These are phyloP conservation scores for Nezara viridula DNA, from an alignment of 2,888 invertebrate genomes.

Conservation along the genomic window DNA sequence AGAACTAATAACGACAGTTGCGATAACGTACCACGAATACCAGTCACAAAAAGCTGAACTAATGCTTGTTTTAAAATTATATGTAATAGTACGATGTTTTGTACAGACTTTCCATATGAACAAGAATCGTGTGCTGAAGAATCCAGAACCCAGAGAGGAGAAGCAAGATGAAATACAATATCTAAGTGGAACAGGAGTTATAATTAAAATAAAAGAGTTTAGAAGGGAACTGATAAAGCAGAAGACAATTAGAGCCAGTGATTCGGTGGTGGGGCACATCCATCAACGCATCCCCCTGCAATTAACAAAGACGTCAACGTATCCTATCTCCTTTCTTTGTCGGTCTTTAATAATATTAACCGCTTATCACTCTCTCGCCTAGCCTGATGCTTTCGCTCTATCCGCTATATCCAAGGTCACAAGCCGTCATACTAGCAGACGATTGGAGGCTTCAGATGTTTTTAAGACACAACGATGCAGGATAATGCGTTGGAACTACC, in stretches of 20 bases:
- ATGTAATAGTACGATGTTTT: no score
- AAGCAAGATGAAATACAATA: background rate
- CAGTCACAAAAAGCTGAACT: no score
- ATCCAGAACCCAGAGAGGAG: background rate
- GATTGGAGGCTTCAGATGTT: background rate
- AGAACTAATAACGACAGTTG: no score
- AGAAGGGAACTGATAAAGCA: conserved; percentile 13
- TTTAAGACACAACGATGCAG: background rate
- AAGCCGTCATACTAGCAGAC: background rate
- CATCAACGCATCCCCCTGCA: conserved; percentile 26
- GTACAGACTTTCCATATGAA: no score
- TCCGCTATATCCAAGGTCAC: background rate
- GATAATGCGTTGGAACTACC: background rate
- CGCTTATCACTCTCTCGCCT: conserved; percentile 27
- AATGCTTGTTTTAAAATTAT: no score
- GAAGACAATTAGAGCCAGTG: conserved; percentile 32
- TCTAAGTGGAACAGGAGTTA: background rate
- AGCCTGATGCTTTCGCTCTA: background rate
- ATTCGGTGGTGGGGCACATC: conserved; percentile 40
- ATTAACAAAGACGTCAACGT: conserved; percentile 56
- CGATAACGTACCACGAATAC: no score
- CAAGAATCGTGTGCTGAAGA: no score
- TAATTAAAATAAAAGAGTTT: conserved; percentile 39
- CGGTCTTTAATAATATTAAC: conserved; percentile 31
- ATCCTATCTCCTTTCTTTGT: conserved; percentile 37